Percentiles rank a stretch among this genome's conserved stretches.
Conservation (phyloP, 2,888 invertebrate species). For the Zygaena filipendulae region DNA sequence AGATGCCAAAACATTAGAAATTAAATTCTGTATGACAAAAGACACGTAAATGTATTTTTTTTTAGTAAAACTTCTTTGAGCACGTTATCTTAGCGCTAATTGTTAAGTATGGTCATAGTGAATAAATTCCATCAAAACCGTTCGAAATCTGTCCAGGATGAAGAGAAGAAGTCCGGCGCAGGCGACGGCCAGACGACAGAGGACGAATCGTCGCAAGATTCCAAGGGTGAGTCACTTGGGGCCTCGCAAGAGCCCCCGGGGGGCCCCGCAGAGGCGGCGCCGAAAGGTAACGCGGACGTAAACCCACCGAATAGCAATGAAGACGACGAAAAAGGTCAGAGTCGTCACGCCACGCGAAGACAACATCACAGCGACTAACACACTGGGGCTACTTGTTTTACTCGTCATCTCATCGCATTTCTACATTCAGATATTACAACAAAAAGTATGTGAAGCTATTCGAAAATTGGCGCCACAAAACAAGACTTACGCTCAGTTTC, state of each 20-base stretch:
- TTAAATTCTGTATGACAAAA: no score
- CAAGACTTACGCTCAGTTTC: no score
- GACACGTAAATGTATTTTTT: no score
- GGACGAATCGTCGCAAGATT: conserved; percentile 65
- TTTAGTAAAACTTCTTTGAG: no score
- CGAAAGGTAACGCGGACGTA: conserved; percentile 54
- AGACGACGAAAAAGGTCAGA: conserved; percentile 38
- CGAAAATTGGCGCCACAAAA: no score
- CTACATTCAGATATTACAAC: conserved; percentile 3
- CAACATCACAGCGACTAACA: conserved; percentile 59
- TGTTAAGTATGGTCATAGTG: no score
- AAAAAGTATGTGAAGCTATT: no score
- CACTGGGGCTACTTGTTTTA: conserved; percentile 31
- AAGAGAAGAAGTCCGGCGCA: conserved; percentile 59
- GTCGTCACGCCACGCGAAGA: no score
- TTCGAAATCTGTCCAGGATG: conserved; percentile 50
- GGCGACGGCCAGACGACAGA: conserved; percentile 61
- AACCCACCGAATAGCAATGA: conserved; percentile 39
- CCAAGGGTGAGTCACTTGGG: conserved; percentile 64
- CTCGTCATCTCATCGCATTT: conserved; percentile 16
- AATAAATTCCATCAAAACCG: no score
- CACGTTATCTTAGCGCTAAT: no score
- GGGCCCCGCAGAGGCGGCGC: conserved; percentile 26
- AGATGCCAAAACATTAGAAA: no score
- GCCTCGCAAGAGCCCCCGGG: conserved; percentile 21